phyloP scores from a whole-genome alignment of 2,888 invertebrate genomes.

The Aleiodes leptofemur region DNA sequence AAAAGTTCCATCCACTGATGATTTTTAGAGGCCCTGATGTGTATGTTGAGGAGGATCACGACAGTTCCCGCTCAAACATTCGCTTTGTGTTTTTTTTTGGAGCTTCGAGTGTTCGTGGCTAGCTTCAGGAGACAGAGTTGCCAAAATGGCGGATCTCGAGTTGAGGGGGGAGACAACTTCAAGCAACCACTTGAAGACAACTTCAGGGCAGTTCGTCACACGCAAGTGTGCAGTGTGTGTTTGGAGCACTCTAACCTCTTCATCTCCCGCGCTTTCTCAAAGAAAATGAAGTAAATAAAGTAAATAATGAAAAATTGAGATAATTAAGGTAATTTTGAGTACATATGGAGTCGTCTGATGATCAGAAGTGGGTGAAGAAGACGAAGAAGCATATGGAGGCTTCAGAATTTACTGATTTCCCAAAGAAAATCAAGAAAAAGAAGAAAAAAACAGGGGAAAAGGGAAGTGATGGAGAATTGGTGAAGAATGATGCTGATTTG shows the following conservation, averaged over 20 bases:
- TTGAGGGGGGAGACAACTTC: background rate
- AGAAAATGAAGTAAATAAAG: no score
- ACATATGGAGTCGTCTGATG: background rate
- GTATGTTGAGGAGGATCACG: background rate
- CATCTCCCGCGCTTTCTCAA: slow-evolving; percentile 5
- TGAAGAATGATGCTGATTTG: background rate
- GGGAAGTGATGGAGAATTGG: background rate
- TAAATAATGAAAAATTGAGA: background rate
- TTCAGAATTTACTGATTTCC: background rate
- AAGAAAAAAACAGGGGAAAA: background rate
- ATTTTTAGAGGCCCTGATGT: slow-evolving; percentile 25
- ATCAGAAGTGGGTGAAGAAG: background rate
- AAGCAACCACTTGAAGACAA: background rate
- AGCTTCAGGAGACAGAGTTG: background rate
- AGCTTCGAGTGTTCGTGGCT: no score
- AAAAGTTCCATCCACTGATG: background rate
- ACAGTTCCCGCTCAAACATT: slow-evolving; percentile 43
- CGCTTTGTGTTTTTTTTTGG: slow-evolving; percentile 13
- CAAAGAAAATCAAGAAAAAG: background rate
- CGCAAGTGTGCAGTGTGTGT: background rate
- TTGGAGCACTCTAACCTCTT: background rate
- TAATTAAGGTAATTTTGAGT: no score
- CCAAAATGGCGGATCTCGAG: background rate
- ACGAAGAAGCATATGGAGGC: background rate
- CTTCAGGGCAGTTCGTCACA: background rate